phyloP scores from a whole-genome alignment of 2,113 vertebrate genomes.

The Muntiacus reevesi region DNA sequence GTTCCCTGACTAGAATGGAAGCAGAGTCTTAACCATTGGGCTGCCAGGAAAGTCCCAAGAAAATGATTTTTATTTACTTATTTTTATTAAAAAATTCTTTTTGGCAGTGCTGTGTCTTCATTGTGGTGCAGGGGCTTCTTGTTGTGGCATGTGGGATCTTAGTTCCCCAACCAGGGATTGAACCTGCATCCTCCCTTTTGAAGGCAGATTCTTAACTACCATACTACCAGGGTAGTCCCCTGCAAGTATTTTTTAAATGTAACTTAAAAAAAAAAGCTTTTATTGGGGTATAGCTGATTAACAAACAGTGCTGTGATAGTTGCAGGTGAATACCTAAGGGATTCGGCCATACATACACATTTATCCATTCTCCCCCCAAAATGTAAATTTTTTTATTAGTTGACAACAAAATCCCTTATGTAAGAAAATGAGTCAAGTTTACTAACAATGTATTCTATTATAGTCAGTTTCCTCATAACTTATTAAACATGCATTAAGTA shows the following conservation, averaged over 20 bases:
- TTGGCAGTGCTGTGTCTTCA: neutral
- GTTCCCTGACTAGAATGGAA: neutral
- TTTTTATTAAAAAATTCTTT: neutral
- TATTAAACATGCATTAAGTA: neutral
- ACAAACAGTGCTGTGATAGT: neutral
- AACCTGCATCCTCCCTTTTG: neutral
- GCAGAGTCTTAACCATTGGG: neutral
- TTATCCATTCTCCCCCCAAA: neutral
- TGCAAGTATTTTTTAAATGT: constrained; percentile 4
- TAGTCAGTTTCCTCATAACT: neutral
- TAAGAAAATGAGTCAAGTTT: neutral
- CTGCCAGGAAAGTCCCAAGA: neutral
- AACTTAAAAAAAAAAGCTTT: neutral
- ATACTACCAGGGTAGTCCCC: neutral
- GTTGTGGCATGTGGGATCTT: neutral
- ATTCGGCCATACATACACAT: neutral
- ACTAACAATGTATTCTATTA: constrained; percentile 8
- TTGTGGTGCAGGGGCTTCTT: neutral
- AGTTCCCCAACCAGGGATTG: neutral
- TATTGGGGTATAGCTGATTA: neutral
- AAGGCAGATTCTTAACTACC: neutral
- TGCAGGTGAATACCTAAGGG: neutral
- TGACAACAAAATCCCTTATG: neutral
- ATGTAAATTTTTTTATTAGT: constrained; percentile 6
- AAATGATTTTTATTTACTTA: neutral